phyloP scores from a whole-genome alignment of 2,797 vertebrate species.

The Cryptoblepharus egeriae region DNA sequence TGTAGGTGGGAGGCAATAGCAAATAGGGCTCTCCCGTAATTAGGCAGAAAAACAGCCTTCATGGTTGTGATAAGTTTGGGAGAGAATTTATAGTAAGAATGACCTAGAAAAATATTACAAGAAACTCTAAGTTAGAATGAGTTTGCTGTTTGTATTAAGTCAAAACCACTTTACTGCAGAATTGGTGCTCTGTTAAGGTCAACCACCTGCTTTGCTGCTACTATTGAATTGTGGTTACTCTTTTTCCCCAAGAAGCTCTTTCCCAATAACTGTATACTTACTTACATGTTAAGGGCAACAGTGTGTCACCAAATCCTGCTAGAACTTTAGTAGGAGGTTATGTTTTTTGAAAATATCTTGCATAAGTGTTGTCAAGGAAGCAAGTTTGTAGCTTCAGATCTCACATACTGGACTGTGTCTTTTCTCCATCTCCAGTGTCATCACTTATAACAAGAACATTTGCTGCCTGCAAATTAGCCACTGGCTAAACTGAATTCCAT shows the following conservation, averaged over 20 bases:
- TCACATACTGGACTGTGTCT: conserved; percentile 23
- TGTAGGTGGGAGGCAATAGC: not conserved
- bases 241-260: not conserved
- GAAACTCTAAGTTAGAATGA: not conserved
- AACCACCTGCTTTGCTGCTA: not conserved
- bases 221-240: not conserved
- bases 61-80: not conserved
- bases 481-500: conserved; percentile 56
- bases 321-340: too few relatives aligned
- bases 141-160: not conserved
- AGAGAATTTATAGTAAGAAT: not conserved
- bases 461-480: conserved; percentile 56
- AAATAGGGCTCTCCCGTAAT: not conserved
- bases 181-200: not conserved
- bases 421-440: not conserved
- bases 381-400: not conserved
- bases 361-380: not conserved
- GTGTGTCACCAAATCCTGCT: too few relatives aligned
- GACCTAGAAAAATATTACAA: not conserved
- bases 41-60: not conserved
- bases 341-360: not conserved
- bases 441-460: conserved; percentile 54
- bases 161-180: not conserved
- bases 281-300: too few relatives aligned
- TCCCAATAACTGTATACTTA: too few relatives aligned